Evolutionary conservation across 1,140 invertebrate species (phyloP), one percentile per base, ranked within the genome.

Genomic region (Drosophila malerkotliana): DNA sequence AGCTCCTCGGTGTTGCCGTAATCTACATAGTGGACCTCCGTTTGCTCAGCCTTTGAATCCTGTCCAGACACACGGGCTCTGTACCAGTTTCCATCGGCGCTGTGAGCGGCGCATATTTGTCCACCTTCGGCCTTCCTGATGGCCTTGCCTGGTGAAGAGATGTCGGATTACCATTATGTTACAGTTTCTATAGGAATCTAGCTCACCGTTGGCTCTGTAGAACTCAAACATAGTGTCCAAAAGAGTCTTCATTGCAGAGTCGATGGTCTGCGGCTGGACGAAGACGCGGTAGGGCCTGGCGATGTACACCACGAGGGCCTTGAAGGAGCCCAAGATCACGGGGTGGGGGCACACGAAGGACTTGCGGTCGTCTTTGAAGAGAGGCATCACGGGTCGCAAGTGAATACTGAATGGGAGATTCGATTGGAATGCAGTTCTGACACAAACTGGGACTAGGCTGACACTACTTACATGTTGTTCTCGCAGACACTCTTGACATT

Each of bases 1-100:
- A 96, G 90, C 24, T 85, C 92, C 91, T 96, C 95, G 26, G 93
- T 93, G 90, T 97, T 96, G 8, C 96, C 96, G 91, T 96, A 97
- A 90, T 97, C 96, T 4, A 96, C 91, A 90, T 95, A 97, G 8
- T 94, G 92, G 0, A 97, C 94, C 60, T 92, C 93, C 2, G 93
- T 92, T 8, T 57, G 52, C 0, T 57, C 26, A 10, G 48, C n/a
- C 92, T 91, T 77, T 12, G 92, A 92, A 44, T 92, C 87, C 3
- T 93, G 77, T 21, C 89, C 91, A 5, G 92, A 32, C 12, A 96
- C 93, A 67, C 93, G 93, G 12, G 93, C 95, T 55, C 95, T 92
- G 78, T 94, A 97, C 95, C 94, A 96, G 77, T 95, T 95, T 3
- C 91, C 92, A 81, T 96, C 95, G 0, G 57, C 4, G 9, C 94